Conservation (phyloP, 2,888 invertebrate genomes). For the Drosophila emarginata region DNA sequence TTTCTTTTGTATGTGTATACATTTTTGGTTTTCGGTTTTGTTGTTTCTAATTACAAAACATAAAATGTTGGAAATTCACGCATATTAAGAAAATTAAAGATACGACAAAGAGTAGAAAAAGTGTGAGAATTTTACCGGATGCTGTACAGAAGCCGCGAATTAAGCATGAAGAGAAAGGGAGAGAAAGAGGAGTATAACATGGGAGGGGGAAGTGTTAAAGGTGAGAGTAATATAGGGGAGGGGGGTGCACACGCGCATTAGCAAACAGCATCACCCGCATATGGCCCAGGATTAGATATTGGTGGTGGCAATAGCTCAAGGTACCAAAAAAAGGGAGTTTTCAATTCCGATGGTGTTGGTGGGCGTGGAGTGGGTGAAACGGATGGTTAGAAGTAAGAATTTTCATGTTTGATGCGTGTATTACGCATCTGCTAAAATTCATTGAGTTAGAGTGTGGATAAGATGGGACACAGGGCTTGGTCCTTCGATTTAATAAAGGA, state of each 20-base stretch:
- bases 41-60: conserved; percentile 71
- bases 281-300: conserved; percentile 29
- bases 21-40: conserved; percentile 17
- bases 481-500: conserved; percentile 77
- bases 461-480: conserved; percentile 40
- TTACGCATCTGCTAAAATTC: conserved; percentile 73
- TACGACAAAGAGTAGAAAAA: conserved; percentile 43
- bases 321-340: conserved; percentile 28
- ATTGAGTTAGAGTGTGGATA: conserved; percentile 38
- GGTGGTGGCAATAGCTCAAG: conserved; percentile 58
- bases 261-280: conserved; percentile 55
- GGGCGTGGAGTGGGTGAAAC: conserved; percentile 9
- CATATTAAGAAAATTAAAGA: conserved; percentile 79
- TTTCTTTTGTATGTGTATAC: neutral
- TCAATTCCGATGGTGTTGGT: neutral
- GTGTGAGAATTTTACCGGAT: conserved; percentile 75
- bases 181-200: neutral
- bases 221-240: conserved; percentile 10
- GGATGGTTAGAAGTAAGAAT: conserved; percentile 40
- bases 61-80: conserved; percentile 76
- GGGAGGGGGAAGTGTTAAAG: neutral
- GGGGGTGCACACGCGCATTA: conserved; percentile 38
- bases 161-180: conserved; percentile 11
- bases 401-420: conserved; percentile 70
- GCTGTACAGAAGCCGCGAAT: conserved; percentile 51